phyloP scores from a whole-genome alignment of 2,888 invertebrate genomes.

The Mythimna albipuncta region DNA sequence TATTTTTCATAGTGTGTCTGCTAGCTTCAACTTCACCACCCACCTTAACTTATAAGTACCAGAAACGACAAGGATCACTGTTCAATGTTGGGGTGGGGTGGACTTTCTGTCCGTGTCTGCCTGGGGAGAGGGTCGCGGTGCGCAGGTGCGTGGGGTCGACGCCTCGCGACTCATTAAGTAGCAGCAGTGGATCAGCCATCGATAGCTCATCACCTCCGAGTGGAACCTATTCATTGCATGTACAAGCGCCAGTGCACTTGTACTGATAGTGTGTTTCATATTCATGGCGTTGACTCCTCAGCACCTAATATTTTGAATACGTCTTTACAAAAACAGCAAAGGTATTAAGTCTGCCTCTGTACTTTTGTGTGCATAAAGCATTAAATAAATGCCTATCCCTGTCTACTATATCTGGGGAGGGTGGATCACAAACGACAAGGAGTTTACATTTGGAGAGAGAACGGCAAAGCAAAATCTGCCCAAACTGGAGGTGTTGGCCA shows the following conservation, averaged over 20 bases:
- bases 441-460: no score
- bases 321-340: background rate
- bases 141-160: slow-evolving; percentile 36
- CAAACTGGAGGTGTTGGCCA: no score
- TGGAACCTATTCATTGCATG: background rate
- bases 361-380: no score
- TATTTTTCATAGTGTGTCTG: no score
- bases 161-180: slow-evolving; percentile 35
- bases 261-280: slow-evolving; percentile 35
- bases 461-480: no score
- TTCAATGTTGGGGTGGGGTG: background rate
- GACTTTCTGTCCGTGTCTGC: slow-evolving; percentile 21
- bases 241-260: slow-evolving; percentile 1
- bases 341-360: no score
- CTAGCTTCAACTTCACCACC: no score
- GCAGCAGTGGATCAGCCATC: slow-evolving; percentile 14
- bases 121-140: slow-evolving; percentile 1
- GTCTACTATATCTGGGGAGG: background rate
- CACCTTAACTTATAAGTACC: background rate
- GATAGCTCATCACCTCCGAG: slow-evolving; percentile 34
- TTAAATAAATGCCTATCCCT: background rate
- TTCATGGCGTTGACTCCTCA: slow-evolving; percentile 21
- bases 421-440: no score
- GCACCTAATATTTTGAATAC: background rate
- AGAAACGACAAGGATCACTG: background rate